phyloP scores from a whole-genome alignment of 2,888 invertebrate genomes.

The Aporophyla lueneburgensis region DNA sequence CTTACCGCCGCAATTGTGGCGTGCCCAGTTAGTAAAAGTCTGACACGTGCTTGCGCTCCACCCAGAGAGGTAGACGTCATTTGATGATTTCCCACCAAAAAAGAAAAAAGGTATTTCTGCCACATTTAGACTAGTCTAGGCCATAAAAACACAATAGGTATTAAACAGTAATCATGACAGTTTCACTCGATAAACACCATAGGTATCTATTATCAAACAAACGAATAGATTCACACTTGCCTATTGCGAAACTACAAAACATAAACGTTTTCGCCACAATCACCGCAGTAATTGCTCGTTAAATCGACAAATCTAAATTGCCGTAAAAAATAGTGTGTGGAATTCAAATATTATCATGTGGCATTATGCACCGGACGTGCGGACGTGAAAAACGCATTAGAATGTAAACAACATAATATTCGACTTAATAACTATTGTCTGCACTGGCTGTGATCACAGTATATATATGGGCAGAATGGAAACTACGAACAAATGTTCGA shows the following conservation, averaged over 20 bases:
- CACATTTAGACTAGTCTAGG: neutral
- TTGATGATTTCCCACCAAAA: no score
- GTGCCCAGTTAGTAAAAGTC: no score
- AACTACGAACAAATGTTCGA: no score
- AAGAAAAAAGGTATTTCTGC: no score
- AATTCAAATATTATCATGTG: constrained; percentile 54
- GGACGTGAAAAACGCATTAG: constrained; percentile 57
- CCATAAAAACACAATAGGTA: constrained; percentile 16
- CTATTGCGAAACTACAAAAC: constrained; percentile 30
- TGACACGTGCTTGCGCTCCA: no score
- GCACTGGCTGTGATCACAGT: neutral
- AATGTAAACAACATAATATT: constrained; percentile 32
- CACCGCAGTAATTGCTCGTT: constrained; percentile 56
- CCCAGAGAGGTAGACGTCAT: no score
- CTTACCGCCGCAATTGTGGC: no score
- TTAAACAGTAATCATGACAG: constrained; percentile 18
- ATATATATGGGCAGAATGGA: no score
- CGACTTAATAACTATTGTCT: constrained; percentile 31
- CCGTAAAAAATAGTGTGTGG: constrained; percentile 45
- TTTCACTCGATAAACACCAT: constrained; percentile 28
- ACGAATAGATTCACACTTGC: constrained; percentile 40
- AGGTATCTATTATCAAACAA: constrained; percentile 18
- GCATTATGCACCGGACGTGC: constrained; percentile 60
- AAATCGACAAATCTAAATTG: constrained; percentile 58
- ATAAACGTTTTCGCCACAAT: constrained; percentile 40